Evolutionary conservation across 53 echinoderm and acorn worm species (phyloP).

Genomic region (Luidia sarsii): DNA sequence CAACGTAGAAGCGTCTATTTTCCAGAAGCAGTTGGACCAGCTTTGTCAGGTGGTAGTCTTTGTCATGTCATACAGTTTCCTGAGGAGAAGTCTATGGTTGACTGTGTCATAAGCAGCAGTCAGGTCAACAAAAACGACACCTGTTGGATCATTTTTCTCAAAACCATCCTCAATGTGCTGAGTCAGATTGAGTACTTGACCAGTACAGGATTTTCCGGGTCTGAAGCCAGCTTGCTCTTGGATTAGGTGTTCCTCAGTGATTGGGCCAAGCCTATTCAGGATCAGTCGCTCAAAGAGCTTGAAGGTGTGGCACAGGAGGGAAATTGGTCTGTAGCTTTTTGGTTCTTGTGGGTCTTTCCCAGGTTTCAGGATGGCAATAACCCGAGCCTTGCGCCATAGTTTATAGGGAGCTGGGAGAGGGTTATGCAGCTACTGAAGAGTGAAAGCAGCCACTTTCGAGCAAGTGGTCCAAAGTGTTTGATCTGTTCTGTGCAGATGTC

Average conservation of each 20-base stretch:
- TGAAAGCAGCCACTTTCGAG: constrained; percentile 8
- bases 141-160: background rate
- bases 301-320: constrained; percentile 17
- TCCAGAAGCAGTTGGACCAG: too few relatives aligned
- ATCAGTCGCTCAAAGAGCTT: constrained; percentile 13
- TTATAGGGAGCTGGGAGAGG: too few relatives aligned
- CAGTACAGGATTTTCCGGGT: constrained; percentile 15
- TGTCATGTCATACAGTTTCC: background rate
- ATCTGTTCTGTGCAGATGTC: constrained; percentile 33
- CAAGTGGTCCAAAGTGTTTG: constrained; percentile 30
- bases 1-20: too few relatives aligned
- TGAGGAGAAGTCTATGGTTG: background rate
- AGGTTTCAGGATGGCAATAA: background rate
- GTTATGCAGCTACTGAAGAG: too few relatives aligned
- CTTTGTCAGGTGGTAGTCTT: too few relatives aligned
- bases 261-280: background rate
- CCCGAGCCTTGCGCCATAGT: constrained; percentile 4
- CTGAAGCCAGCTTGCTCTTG: too few relatives aligned
- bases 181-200: constrained; percentile 23
- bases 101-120: constrained; percentile 28
- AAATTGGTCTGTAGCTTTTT: constrained; percentile 27
- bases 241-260: background rate
- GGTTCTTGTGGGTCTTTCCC: constrained; percentile 9
- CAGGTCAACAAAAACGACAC: constrained; percentile 22
- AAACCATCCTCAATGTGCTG: constrained; percentile 33